Percentiles rank a stretch among this genome's conserved stretches.
phyloP scores from a whole-genome alignment of 2,113 vertebrate genomes.

The Sinocyclocheilus rhinocerous region DNA sequence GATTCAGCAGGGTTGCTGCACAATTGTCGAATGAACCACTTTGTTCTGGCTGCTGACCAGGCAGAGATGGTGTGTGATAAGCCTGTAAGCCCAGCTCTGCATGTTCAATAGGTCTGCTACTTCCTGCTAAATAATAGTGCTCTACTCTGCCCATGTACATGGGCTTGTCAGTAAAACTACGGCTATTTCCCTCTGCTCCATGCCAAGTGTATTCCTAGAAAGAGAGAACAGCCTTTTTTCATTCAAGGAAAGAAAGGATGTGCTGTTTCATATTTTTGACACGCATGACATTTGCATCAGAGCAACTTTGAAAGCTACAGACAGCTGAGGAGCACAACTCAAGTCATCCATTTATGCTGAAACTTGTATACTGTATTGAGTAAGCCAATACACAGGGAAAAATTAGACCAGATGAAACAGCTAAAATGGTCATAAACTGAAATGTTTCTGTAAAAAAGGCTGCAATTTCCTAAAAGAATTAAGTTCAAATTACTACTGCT shows the following conservation, averaged over 20 bases:
- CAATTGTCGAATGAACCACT: conserved; percentile 46
- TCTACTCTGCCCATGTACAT: conserved; percentile 40
- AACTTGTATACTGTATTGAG: neutral
- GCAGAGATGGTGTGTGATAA: conserved; percentile 56
- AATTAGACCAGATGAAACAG: neutral
- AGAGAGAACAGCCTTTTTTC: conserved; percentile 21
- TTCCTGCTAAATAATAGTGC: conserved; percentile 50
- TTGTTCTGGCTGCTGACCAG: conserved; percentile 50
- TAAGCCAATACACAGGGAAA: neutral
- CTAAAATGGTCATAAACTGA: neutral
- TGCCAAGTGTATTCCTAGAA: conserved; percentile 46
- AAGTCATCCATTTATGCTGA: conserved; percentile 16
- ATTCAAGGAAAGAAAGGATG: conserved; percentile 20
- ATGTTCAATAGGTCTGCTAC: conserved; percentile 46
- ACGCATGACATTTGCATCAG: conserved; percentile 37
- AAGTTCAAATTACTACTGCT: neutral
- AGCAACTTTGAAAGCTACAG: conserved; percentile 29
- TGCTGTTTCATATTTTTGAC: conserved; percentile 30
- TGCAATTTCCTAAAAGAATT: neutral
- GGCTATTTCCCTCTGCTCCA: conserved; percentile 13
- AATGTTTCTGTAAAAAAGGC: neutral
- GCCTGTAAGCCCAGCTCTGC: conserved; percentile 44
- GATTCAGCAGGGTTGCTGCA: conserved; percentile 1
- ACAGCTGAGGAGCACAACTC: conserved; percentile 41
- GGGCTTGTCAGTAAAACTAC: conserved; percentile 6